Evolutionary conservation across 2,888 invertebrate species (phyloP).

Genomic region (Entomobrya proxima): DNA sequence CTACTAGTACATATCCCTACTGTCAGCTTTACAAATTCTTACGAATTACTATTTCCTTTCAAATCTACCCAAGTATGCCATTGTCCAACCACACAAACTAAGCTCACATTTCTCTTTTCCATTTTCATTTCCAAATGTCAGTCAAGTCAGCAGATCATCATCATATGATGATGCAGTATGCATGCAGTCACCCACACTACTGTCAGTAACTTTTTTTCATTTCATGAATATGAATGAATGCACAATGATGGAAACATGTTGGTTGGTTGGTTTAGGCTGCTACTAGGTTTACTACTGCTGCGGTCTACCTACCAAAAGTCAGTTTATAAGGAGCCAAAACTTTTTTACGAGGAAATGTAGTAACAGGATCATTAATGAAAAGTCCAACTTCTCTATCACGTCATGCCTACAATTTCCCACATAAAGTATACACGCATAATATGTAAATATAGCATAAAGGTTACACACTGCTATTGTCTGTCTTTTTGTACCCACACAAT

Average conservation of each 20-base stretch:
- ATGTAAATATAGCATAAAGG: not conserved
- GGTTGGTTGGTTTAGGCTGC: too few relatives aligned
- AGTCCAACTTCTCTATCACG: not conserved
- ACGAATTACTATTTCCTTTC: not conserved
- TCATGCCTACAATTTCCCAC: constrained; percentile 12
- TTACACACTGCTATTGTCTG: too few relatives aligned
- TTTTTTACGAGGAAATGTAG: constrained; percentile 24
- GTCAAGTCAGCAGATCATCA: not conserved
- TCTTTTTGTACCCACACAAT: too few relatives aligned
- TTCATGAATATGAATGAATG: constrained; percentile 34
- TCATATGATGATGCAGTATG: too few relatives aligned
- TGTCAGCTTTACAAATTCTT: not conserved
- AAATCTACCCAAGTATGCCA: not conserved
- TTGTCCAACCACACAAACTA: not conserved
- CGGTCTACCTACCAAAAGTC: too few relatives aligned
- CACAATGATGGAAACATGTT: not conserved
- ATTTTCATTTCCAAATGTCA: not conserved
- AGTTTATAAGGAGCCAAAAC: not conserved
- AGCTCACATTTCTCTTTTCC: not conserved
- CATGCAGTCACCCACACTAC: not conserved
- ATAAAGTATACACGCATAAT: constrained; percentile 35
- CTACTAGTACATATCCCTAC: too few relatives aligned
- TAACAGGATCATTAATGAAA: constrained; percentile 15
- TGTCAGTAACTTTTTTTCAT: constrained; percentile 34
- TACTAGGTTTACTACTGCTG: too few relatives aligned